Base-by-base conservation (phyloP, 2,888 invertebrate genomes). In the Caenorhabditis auriculariae region DNA sequence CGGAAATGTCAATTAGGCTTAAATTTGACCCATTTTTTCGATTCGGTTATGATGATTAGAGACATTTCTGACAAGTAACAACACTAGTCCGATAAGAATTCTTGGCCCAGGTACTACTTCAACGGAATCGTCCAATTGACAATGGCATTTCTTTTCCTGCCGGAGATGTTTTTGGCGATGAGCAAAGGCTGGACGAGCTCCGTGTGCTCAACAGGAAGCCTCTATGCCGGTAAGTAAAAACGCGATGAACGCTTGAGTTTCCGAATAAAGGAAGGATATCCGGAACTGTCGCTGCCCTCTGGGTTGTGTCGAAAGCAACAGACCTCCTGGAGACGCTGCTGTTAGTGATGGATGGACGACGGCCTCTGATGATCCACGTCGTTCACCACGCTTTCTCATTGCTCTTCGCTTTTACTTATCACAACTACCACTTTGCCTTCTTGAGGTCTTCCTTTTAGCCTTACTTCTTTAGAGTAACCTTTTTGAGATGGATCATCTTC, bases 351-450 rank as follows among this genome's bases (percentile, higher is more conserved):
- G 66, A 65, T 26, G 64, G 58, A 9, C 56, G 66, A 4, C 39
- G 54, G 3, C 69, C 69, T 0, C 49, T 69, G 17, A 32, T 52
- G 15, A 49, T 69, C 21, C 69, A 69, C 37, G 60, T 69, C 37
- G 39, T 69, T 27, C 69, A 69, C 39, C 69, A 69, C 56, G 52
- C 57, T 28, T 29, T 61, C 12, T 58, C 65, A 2, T 54, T 67
- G 21, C 42, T 56, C 41, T 64, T 58, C 52, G 60, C 60, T 21
- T 69, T 61, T 53, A 60, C 48, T 28, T 54, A 54, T 43, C 63
- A 66, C 35, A 44, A 60, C 6, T 45, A 46, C 17, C 43, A 48
- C 17, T 53, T 57, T 12, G 59, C 66, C 15, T 43, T 21, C 5
- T 6, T 12, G 44, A 21, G 5, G 19, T 6, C 27, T 43, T 17